A percentile compares a stretch with the other conserved stretches of the same genome.
Conservation (phyloP, 2,888 invertebrate species). For the Rhorus exstirpatorius region DNA sequence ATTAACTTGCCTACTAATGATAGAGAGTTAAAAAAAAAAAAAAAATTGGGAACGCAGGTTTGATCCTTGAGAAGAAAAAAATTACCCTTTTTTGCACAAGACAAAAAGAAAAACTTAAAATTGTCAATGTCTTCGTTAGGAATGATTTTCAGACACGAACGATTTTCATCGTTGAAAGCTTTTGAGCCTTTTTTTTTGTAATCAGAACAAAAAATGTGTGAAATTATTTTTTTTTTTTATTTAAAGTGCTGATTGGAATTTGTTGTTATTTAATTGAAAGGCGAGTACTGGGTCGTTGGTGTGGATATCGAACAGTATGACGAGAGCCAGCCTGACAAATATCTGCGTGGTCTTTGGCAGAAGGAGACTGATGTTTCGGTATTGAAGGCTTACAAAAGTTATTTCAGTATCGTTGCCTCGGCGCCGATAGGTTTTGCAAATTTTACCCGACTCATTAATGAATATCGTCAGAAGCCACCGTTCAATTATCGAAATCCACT, state of each 20-base stretch:
- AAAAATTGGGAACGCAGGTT: too few relatives aligned
- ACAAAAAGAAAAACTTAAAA: too few relatives aligned
- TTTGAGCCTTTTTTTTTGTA: too few relatives aligned
- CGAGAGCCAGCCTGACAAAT: conserved; percentile 91
- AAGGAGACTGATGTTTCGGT: conserved; percentile 87
- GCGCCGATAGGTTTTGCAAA: conserved; percentile 91
- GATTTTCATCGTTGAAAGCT: too few relatives aligned
- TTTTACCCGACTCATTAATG: conserved; percentile 93
- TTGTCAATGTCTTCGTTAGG: too few relatives aligned
- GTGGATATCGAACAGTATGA: conserved; percentile 96
- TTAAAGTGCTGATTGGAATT: conserved; percentile 17
- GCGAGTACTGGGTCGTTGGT: conserved; percentile 98
- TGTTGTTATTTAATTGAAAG: conserved; percentile 85
- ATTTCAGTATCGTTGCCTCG: conserved; percentile 94
- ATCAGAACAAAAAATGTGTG: too few relatives aligned
- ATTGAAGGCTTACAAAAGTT: conserved; percentile 92
- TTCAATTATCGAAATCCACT: conserved; percentile 95
- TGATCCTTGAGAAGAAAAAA: too few relatives aligned
- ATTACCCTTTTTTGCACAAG: too few relatives aligned
- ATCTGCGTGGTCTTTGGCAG: conserved; percentile 92
- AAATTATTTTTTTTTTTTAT: not conserved
- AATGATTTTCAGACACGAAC: too few relatives aligned
- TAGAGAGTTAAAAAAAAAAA: too few relatives aligned
- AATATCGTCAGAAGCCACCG: conserved; percentile 93
- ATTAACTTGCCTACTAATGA: too few relatives aligned